Base-by-base conservation (phyloP, 2,888 invertebrate genomes). In the Spilarctia lutea region DNA sequence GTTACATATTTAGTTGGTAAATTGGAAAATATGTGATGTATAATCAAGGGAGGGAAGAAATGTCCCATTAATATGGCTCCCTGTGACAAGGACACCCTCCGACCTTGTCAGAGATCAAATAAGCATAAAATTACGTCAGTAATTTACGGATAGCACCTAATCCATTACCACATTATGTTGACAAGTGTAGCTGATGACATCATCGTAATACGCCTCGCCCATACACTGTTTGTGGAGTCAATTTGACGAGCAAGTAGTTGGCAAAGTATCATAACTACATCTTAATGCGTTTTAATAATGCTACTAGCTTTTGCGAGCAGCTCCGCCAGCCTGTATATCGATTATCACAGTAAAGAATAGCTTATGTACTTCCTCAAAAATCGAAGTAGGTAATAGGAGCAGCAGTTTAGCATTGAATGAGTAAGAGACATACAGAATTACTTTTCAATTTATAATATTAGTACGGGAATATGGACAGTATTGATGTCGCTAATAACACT, bases 101-200 rank as follows among this genome's bases (percentile, higher is more conserved):
- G n/a, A 56, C 52, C 52, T 56, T 56, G 52, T n/a, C n/a, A 56
- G n/a, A 56, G 52, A 56, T 56, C 52, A 56, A 56, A 56, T n/a
- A 56, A 48, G 45, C 27, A 30, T 27, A 24, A 16, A 63, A 52
- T 52, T 70, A 63, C n/a, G 60, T 70, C 56, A 56, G 52, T 56
- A 24, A 56, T n/a, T n/a, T 56, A 56, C 20, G n/a, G 52, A 56
- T 56, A 56, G 52, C 52, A 56, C 52, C 52, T 87, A 81, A 86
- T 86, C 84, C 79, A 86, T 83, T 84, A 63, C 80, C 82, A 69
- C 75, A 75, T 45, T 67, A 82, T 88, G 89, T 88, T 88, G 89
- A 89, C 89, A 89, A 87, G 85, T 84, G 88, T 82, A 85, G 85
- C 79, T 77, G 87, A 85, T 93, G 92, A 93, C 91, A 92, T 93